Conservation (phyloP, 1,140 invertebrate species). For the Branchinecta lynchi region DNA sequence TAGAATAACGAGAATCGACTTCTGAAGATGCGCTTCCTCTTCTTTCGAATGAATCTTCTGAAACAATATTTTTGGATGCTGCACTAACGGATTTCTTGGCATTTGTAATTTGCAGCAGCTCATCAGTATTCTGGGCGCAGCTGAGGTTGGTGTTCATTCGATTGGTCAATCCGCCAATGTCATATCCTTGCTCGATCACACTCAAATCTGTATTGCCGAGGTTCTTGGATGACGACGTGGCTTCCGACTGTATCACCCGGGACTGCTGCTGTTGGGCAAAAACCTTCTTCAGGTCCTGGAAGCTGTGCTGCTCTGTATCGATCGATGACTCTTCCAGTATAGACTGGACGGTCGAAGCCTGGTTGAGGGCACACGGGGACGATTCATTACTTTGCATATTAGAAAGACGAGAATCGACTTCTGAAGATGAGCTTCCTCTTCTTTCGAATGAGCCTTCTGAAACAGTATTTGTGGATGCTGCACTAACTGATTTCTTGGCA, state of each 20-base stretch:
- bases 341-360: neutral
- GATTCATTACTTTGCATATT: neutral
- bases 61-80: neutral
- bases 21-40: neutral
- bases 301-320: neutral
- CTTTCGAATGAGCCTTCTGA: neutral
- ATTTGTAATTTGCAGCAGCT: neutral
- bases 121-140: neutral
- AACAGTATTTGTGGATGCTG: neutral
- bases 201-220: neutral
- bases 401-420: too few relatives aligned
- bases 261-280: neutral
- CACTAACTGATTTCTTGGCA: neutral
- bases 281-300: neutral
- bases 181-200: too few relatives aligned
- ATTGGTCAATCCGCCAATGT: neutral
- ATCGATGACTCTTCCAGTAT: neutral
- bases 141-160: neutral
- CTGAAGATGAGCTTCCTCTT: neutral
- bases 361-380: neutral
- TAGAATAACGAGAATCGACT: too few relatives aligned
- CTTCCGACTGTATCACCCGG: too few relatives aligned
- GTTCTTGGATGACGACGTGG: neutral
- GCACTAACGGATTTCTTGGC: neutral
- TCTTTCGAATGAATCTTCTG: neutral